phyloP scores from a whole-genome alignment of 2,888 invertebrate genomes.

The Drosophila anomelani region DNA sequence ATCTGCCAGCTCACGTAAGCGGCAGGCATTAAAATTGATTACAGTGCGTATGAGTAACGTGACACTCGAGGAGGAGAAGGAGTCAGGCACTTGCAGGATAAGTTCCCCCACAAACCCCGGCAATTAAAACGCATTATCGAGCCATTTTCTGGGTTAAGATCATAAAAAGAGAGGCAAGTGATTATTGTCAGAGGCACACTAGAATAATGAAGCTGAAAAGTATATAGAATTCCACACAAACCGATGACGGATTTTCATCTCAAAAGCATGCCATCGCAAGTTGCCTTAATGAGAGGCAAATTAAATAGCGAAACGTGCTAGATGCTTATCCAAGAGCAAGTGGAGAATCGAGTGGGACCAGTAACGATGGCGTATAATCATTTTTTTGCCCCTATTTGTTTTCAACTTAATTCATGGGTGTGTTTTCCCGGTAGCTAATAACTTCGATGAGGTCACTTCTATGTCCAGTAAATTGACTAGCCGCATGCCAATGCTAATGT shows the following conservation, averaged over 20 bases:
- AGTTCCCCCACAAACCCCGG: slow-evolving; percentile 2
- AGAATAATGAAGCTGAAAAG: not conserved
- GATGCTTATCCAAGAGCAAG: slow-evolving; percentile 61
- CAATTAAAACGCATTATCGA: slow-evolving; percentile 37
- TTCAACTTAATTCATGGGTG: slow-evolving; percentile 24
- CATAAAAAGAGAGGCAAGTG: slow-evolving; percentile 10
- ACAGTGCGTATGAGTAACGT: slow-evolving; percentile 63
- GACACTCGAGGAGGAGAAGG: slow-evolving; percentile 15
- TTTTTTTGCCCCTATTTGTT: slow-evolving; percentile 22
- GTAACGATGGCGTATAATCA: slow-evolving; percentile 9
- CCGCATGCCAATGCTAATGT: slow-evolving; percentile 46
- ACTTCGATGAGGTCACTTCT: slow-evolving; percentile 35
- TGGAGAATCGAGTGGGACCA: slow-evolving; percentile 4
- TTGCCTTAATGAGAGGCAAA: slow-evolving; percentile 73
- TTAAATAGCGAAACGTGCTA: slow-evolving; percentile 75
- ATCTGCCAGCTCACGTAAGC: slow-evolving; percentile 76
- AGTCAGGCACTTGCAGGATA: slow-evolving; percentile 31
- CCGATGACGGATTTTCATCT: slow-evolving; percentile 25
- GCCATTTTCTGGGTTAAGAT: slow-evolving; percentile 14
- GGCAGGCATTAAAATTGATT: slow-evolving; percentile 81
- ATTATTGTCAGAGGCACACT: slow-evolving; percentile 6
- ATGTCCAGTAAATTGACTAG: slow-evolving; percentile 25
- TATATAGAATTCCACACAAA: not conserved
- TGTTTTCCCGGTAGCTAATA: slow-evolving; percentile 13
- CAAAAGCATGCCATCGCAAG: slow-evolving; percentile 59